Conservation (phyloP, 1,140 invertebrate species). For the Myzus persicae region DNA sequence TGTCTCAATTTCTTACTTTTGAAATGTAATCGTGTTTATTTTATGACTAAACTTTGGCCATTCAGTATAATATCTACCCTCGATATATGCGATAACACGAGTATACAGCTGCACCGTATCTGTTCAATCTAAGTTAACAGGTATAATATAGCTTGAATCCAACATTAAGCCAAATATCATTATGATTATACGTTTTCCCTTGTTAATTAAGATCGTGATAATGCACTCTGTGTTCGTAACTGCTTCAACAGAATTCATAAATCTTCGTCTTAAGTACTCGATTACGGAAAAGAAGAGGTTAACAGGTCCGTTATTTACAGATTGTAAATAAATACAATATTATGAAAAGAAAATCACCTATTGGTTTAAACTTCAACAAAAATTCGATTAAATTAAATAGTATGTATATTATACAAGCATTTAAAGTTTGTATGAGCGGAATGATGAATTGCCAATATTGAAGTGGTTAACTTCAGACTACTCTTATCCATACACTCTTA, state of each 20-base stretch:
- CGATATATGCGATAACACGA: not conserved
- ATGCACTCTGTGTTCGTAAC: not conserved
- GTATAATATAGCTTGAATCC: not conserved
- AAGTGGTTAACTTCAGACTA: not conserved
- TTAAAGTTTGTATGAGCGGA: not conserved
- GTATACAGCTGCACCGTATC: not conserved
- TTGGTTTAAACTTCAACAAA: not conserved
- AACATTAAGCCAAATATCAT: not conserved
- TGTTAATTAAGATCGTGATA: constrained; percentile 4
- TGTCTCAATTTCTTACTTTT: not conserved
- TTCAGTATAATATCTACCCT: not conserved
- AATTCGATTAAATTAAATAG: not conserved
- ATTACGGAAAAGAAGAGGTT: too few species aligned
- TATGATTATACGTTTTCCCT: not conserved
- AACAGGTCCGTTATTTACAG: not conserved
- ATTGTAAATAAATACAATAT: not conserved
- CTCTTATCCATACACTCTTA: not conserved
- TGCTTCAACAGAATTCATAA: not conserved
- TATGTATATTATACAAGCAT: not conserved
- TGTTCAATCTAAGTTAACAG: not conserved
- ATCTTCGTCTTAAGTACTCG: not conserved
- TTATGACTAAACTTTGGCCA: not conserved
- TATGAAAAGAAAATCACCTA: not conserved
- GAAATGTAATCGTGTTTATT: not conserved
- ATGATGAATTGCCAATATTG: not conserved